Base-by-base conservation (phyloP, 2,113 vertebrate genomes). In the Malaclemys terrapin region DNA sequence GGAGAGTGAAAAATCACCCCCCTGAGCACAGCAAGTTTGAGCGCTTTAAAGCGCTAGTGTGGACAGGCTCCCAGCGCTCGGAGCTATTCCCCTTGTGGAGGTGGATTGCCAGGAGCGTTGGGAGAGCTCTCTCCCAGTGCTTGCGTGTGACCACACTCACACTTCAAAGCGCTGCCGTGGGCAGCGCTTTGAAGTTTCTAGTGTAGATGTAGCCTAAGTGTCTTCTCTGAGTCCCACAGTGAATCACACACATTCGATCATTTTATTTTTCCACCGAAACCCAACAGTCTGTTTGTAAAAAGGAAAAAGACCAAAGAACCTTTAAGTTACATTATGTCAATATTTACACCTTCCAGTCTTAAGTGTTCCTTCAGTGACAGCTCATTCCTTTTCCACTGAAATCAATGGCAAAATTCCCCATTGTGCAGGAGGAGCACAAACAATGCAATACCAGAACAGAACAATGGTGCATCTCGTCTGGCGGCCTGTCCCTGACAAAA, bases 331-430 rank as follows among this genome's bases (percentile, higher is more conserved):
- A 72, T 72, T 38, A 72, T 17, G 65, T 72, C n/a, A n/a, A 95
- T 97, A 96, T 97, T 96, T 97, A 96, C 79, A 57, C 96, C 97
- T 97, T 96, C 96, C 96, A 97, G 95, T 96, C 96, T 95, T 92
- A 94, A 93, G 96, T 93, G 92, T 89, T 96, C 96, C 95, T 97
- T 96, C 95, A 97, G 96, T 96, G 95, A 96, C 96, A 96, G 89
- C 85, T 89, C 94, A 52, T 91, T 85, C 75, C 94, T 97, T 96
- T 97, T 94, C 96, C 1, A 1, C 94, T 89, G 92, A 97, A 97
- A 97, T 92, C 96, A 95, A 96, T 97, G 93, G 96, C 96, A 97
- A 95, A 94, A 52, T 95, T 97, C 93, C 95, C 87, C 0, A 0
- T 54, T 83, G 90, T 87, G 88, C 90, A 24, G 94, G 97, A 96